Percentiles rank a stretch among this genome's conserved stretches.
Conservation (phyloP, 2,888 invertebrate genomes). For the Drosophila yooni region DNA sequence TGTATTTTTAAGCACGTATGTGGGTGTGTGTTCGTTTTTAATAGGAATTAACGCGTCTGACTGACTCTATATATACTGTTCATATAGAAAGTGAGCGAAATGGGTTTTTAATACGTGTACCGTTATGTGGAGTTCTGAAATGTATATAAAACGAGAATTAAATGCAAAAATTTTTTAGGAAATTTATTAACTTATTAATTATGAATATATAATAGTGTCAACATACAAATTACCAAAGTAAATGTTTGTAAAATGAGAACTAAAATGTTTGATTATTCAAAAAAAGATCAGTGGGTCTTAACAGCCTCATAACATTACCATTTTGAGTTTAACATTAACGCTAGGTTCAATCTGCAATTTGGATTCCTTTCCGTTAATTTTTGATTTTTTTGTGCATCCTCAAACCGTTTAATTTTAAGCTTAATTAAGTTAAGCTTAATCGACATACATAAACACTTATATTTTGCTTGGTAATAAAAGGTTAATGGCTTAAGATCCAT, state of each 20-base stretch:
- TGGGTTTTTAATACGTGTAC: constrained; percentile 6
- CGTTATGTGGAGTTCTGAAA: constrained; percentile 2
- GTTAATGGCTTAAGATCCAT: constrained; percentile 1
- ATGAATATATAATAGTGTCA: not conserved
- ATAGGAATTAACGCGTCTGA: constrained; percentile 42
- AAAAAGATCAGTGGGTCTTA: not conserved
- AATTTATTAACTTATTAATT: not conserved
- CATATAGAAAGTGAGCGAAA: constrained; percentile 9
- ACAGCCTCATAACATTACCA: constrained; percentile 12
- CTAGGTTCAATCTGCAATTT: constrained; percentile 2
- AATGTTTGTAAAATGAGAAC: not conserved
- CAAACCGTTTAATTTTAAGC: not conserved
- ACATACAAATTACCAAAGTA: not conserved
- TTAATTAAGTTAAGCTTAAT: not conserved
- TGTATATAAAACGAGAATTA: not conserved
- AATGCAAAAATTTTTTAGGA: not conserved
- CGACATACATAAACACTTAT: not conserved
- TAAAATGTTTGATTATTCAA: not conserved
- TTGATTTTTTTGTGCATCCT: constrained; percentile 1
- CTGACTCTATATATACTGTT: constrained; percentile 41
- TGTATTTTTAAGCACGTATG: constrained; percentile 39
- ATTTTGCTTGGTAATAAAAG: not conserved
- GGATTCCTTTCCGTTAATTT: constrained; percentile 23
- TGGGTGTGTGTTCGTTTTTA: constrained; percentile 46
- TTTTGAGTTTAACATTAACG: constrained; percentile 16